These are phyloP conservation scores for Aulostomus chinensis DNA, from an alignment of 2,797 vertebrate genomes.

Conservation along the genomic window DNA sequence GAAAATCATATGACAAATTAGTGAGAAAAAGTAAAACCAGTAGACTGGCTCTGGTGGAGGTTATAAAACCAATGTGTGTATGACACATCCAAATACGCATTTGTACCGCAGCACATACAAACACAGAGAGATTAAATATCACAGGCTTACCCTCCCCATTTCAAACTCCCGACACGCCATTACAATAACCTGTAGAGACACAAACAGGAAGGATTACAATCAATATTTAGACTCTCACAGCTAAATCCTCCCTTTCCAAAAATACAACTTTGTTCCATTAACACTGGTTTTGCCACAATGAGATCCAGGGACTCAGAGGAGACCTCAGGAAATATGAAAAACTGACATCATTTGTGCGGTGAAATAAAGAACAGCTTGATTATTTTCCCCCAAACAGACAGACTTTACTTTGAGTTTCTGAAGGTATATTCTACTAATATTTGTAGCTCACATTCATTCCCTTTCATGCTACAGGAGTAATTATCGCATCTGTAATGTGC, in stretches of 20 bases:
- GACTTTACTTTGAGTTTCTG: too few species aligned
- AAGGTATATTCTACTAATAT: constrained; percentile 2
- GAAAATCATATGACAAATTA: too few species aligned
- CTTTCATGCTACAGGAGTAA: constrained; percentile 29
- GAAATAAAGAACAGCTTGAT: neutral
- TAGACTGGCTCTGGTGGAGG: too few species aligned
- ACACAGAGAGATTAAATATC: constrained; percentile 3
- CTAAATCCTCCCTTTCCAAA: constrained; percentile 8
- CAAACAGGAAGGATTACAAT: constrained; percentile 33
- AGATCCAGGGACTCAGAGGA: neutral
- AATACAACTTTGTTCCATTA: neutral
- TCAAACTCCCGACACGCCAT: constrained; percentile 99
- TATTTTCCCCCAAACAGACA: too few species aligned
- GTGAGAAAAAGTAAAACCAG: too few species aligned
- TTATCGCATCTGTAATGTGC: constrained; percentile 28
- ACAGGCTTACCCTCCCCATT: constrained; percentile 94
- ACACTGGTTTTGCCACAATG: neutral
- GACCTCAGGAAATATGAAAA: neutral
- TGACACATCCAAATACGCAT: neutral
- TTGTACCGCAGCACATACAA: neutral
- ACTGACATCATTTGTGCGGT: neutral
- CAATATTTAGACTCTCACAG: constrained; percentile 16
- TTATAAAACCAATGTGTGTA: too few species aligned
- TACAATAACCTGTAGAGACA: constrained; percentile 87
- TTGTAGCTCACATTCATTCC: constrained; percentile 10